These are phyloP conservation scores for Amniataba percoides DNA, from an alignment of 2,797 vertebrate genomes.

Conservation along the genomic window DNA sequence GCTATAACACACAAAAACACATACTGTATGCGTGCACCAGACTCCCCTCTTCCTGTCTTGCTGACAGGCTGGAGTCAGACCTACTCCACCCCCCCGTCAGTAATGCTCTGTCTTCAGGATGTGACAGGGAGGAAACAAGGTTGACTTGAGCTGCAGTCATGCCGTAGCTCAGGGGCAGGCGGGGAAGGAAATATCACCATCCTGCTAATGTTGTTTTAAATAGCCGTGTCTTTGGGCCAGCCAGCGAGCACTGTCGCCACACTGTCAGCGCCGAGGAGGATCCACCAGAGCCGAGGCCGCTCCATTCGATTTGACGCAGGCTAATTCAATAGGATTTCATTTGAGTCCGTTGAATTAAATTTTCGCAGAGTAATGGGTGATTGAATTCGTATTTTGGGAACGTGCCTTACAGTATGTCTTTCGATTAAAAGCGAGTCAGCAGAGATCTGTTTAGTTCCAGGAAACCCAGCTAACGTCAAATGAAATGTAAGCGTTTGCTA, in stretches of 20 bases:
- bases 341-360: constrained; percentile 54
- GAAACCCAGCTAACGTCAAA: constrained; percentile 35
- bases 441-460: constrained; percentile 25
- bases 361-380: constrained; percentile 48
- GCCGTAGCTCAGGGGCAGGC: constrained; percentile 60
- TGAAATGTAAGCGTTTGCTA: constrained; percentile 15
- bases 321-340: constrained; percentile 64
- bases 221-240: constrained; percentile 59
- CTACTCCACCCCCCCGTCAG: constrained; percentile 62
- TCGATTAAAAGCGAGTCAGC: constrained; percentile 38
- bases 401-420: constrained; percentile 36
- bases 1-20: constrained; percentile 34
- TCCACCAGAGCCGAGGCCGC: constrained; percentile 25
- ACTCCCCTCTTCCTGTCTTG: constrained; percentile 34
- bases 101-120: constrained; percentile 42
- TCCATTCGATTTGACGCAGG: constrained; percentile 44
- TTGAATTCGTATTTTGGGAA: constrained; percentile 55
- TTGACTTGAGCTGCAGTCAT: constrained; percentile 55
- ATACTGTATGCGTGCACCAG: constrained; percentile 27
- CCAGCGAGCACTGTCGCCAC: constrained; percentile 13
- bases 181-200: constrained; percentile 63
- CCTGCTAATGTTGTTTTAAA: constrained; percentile 72
- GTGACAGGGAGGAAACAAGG: constrained; percentile 69
- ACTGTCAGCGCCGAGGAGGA: constrained; percentile 38
- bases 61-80: constrained; percentile 66